These are phyloP conservation scores for Drosophila bocqueti DNA, from an alignment of 1,140 invertebrate genomes.

Conservation along the genomic window DNA sequence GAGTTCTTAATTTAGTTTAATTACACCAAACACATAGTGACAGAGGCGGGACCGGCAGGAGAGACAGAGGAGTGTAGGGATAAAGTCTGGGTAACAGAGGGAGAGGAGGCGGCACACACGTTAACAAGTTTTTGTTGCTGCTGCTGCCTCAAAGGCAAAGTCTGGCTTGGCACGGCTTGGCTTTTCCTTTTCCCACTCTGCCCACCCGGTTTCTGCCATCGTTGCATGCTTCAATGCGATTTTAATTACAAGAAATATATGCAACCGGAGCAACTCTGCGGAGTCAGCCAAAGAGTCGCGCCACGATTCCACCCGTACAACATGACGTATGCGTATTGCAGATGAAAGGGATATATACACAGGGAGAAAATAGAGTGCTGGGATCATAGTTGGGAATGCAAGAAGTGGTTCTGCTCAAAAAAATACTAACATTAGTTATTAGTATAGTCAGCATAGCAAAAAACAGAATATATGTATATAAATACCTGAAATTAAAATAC, in stretches of 20 bases:
- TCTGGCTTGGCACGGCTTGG: slow-evolving; percentile 49
- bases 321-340: slow-evolving; percentile 77
- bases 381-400: not conserved
- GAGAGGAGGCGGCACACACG: slow-evolving; percentile 35
- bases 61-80: not conserved
- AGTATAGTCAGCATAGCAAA: too few species aligned
- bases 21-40: slow-evolving; percentile 69
- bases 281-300: slow-evolving; percentile 69
- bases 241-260: slow-evolving; percentile 84
- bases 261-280: slow-evolving; percentile 59
- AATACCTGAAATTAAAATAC: not conserved
- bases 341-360: slow-evolving; percentile 32
- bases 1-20: slow-evolving; percentile 83
- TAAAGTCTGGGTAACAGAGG: slow-evolving; percentile 10
- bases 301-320: slow-evolving; percentile 48
- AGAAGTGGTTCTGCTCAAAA: not conserved
- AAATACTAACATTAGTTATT: not conserved
- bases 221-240: slow-evolving; percentile 74
- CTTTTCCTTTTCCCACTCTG: slow-evolving; percentile 7
- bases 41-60: not conserved
- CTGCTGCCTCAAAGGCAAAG: slow-evolving; percentile 74
- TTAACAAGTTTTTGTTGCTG: slow-evolving; percentile 74
- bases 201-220: slow-evolving; percentile 15
- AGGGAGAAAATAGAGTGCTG: not conserved
- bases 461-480: not conserved